phyloP scores from a whole-genome alignment of 37 sponge, comb jelly and placozoan genomes.

The Corticium candelabrum region DNA sequence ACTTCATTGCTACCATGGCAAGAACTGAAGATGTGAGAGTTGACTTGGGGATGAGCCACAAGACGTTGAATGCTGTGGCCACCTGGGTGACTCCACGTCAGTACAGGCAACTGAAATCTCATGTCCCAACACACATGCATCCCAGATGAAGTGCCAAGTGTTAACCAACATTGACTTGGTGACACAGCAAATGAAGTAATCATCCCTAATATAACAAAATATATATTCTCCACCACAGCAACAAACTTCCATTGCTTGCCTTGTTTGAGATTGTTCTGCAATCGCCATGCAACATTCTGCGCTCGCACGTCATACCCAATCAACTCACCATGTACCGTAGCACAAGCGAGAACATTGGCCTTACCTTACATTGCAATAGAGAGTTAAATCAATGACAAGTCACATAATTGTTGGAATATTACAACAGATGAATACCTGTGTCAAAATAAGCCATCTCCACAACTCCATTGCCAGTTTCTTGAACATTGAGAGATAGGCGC shows the following conservation, averaged over 20 bases:
- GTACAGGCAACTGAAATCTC: constrained; percentile 83
- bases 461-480: too few relatives aligned
- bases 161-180: constrained; percentile 67
- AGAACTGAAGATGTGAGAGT: not conserved
- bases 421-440: constrained; percentile 2
- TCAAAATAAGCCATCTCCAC: not conserved
- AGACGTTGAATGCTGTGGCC: not conserved
- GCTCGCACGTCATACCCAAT: constrained; percentile 58
- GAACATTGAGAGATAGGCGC: too few relatives aligned
- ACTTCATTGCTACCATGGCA: not conserved
- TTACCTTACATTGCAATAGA: too few relatives aligned
- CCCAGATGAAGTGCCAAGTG: constrained; percentile 73
- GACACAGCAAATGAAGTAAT: constrained; percentile 59
- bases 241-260: too few relatives aligned
- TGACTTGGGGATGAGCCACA: not conserved
- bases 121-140: constrained; percentile 90
- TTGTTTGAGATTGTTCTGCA: constrained; percentile 42
- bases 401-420: too few relatives aligned
- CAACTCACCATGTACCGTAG: constrained; percentile 50
- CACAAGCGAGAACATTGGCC: constrained; percentile 43
- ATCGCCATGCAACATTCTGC: constrained; percentile 40
- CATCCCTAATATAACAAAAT: too few relatives aligned
- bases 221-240: too few relatives aligned
- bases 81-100: constrained; percentile 56
- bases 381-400: too few relatives aligned